These are phyloP conservation scores for Phainopepla nitens DNA, from an alignment of 2,113 vertebrate species.

Conservation along the genomic window DNA sequence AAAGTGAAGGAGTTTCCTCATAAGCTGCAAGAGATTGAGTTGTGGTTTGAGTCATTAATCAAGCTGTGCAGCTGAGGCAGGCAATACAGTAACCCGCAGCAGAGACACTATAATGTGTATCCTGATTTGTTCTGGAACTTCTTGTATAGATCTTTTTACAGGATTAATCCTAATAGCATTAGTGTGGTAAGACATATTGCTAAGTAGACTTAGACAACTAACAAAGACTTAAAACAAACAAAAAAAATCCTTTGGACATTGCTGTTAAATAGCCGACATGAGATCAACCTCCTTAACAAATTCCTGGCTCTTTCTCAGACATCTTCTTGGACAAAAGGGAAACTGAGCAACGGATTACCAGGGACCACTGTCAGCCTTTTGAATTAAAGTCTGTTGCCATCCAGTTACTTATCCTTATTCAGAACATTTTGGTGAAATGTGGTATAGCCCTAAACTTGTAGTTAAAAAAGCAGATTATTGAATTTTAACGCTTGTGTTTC, in stretches of 20 bases:
- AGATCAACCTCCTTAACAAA: constrained; percentile 4
- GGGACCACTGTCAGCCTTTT: not conserved
- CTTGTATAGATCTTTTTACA: constrained; percentile 24
- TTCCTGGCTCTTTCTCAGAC: not conserved
- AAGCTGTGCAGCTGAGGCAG: not conserved
- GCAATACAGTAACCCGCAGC: not conserved
- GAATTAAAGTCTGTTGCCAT: not conserved
- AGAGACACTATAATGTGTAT: not conserved
- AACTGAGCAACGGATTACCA: not conserved
- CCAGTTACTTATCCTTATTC: not conserved
- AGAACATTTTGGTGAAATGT: not conserved
- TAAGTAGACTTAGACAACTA: constrained; percentile 32
- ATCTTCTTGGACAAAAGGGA: not conserved
- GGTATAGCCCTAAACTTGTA: not conserved
- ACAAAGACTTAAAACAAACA: constrained; percentile 53
- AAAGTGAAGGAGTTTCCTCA: not conserved
- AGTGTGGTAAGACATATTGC: constrained; percentile 27
- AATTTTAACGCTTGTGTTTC: not conserved
- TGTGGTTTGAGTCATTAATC: constrained; percentile 12
- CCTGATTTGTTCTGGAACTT: constrained; percentile 35
- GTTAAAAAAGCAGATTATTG: not conserved
- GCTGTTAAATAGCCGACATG: constrained; percentile 12
- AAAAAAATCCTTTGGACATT: constrained; percentile 18
- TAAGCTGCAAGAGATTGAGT: not conserved
- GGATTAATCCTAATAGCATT: constrained; percentile 58